phyloP scores from a whole-genome alignment of 2,888 invertebrate species.

The Alloplasta piceator region DNA sequence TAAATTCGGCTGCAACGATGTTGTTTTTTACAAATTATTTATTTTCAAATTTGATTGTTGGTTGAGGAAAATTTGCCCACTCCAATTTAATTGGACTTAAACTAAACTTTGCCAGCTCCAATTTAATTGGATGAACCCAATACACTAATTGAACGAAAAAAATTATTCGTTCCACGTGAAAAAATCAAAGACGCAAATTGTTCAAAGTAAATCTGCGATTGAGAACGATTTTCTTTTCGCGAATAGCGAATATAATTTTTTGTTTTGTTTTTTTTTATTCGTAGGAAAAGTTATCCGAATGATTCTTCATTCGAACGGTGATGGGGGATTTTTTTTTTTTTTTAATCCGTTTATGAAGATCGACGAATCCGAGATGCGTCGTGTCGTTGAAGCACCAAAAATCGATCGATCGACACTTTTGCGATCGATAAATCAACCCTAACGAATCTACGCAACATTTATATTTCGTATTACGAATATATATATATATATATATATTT shows the following conservation, averaged over 20 bases:
- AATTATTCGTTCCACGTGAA: slow-evolving; percentile 3
- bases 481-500: slow-evolving; percentile 23
- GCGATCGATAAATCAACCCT: slow-evolving; percentile 55
- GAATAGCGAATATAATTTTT: neutral
- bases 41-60: slow-evolving; percentile 31
- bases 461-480: slow-evolving; percentile 56
- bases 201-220: no score
- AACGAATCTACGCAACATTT: slow-evolving; percentile 65
- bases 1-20: neutral
- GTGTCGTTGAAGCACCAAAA: slow-evolving; percentile 33
- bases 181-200: no score
- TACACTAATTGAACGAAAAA: slow-evolving; percentile 41
- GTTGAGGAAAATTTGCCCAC: slow-evolving; percentile 27
- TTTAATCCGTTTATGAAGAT: slow-evolving; percentile 23
- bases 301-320: no score
- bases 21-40: neutral
- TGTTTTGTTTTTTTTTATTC: neutral
- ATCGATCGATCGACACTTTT: neutral
- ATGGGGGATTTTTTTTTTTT: slow-evolving; percentile 3
- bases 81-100: slow-evolving; percentile 32
- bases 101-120: no score
- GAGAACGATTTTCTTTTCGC: neutral
- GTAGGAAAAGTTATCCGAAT: no score
- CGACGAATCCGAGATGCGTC: slow-evolving; percentile 56
- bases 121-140: slow-evolving; percentile 19